These are phyloP conservation scores for Bradypodion ventrale DNA, from an alignment of 2,797 vertebrate genomes.

Conservation along the genomic window DNA sequence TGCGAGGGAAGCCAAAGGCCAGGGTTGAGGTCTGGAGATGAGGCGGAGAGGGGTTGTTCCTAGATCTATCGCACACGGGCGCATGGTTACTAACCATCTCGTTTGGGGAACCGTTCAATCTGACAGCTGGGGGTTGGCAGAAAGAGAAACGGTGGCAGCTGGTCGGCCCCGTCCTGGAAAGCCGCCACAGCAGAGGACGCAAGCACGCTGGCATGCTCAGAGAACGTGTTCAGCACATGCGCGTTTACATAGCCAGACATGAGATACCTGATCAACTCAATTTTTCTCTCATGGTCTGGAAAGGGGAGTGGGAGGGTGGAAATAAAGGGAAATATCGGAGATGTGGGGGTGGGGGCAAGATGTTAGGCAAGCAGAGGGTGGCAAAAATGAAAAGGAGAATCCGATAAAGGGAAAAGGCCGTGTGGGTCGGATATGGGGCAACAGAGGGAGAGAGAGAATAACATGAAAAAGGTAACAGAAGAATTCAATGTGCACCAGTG, in stretches of 20 bases:
- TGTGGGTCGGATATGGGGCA: neutral
- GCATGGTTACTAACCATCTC: slow-evolving; percentile 88
- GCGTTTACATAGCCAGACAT: slow-evolving; percentile 89
- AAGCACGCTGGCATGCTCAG: slow-evolving; percentile 88
- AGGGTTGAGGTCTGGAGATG: neutral
- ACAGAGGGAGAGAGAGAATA: slow-evolving; percentile 62
- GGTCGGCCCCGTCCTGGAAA: slow-evolving; percentile 88
- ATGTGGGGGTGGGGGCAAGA: slow-evolving; percentile 34
- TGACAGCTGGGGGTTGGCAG: slow-evolving; percentile 83
- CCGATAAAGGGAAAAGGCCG: slow-evolving; percentile 16
- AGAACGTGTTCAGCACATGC: slow-evolving; percentile 87
- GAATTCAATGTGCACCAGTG: slow-evolving; percentile 60
- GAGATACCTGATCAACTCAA: slow-evolving; percentile 90
- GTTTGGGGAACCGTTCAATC: slow-evolving; percentile 84
- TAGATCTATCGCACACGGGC: slow-evolving; percentile 65
- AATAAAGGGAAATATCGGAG: slow-evolving; percentile 21
- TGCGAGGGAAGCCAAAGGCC: neutral
- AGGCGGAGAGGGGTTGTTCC: slow-evolving; percentile 32
- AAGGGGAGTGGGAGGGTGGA: slow-evolving; percentile 55
- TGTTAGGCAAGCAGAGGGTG: neutral
- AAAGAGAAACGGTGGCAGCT: slow-evolving; percentile 88
- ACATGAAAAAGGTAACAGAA: slow-evolving; percentile 33
- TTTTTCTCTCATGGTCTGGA: slow-evolving; percentile 92
- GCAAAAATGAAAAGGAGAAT: neutral
- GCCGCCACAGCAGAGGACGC: slow-evolving; percentile 87